Percentiles rank a stretch among this genome's conserved stretches.
Conservation (phyloP, 2,113 vertebrate genomes). For the Vimba vimba region DNA sequence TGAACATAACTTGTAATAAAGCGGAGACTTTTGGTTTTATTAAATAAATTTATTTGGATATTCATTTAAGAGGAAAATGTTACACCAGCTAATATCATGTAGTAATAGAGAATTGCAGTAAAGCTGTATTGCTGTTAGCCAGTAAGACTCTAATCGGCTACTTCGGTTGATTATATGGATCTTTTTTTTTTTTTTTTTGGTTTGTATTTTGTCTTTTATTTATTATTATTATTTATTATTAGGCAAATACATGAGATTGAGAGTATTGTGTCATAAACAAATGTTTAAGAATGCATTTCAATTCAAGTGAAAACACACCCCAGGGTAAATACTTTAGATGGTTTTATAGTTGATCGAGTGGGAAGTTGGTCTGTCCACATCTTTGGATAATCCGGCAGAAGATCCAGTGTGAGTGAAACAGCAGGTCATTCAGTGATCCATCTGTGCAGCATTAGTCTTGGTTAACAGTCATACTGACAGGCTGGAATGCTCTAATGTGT, state of each 20-base stretch:
- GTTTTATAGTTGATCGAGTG: not conserved
- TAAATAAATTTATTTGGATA: constrained; percentile 2
- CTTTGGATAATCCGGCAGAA: not conserved
- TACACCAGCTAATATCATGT: not conserved
- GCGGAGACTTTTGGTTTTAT: constrained; percentile 11
- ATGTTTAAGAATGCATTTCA: not conserved
- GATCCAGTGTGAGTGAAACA: not conserved
- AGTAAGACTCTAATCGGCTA: constrained; percentile 9
- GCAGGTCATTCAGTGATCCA: not conserved
- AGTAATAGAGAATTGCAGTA: not conserved
- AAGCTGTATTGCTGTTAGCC: constrained; percentile 9
- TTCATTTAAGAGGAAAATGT: not conserved
- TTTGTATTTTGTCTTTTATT: not conserved
- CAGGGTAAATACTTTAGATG: not conserved
- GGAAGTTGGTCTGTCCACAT: not conserved
- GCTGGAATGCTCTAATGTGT: constrained; percentile 55
- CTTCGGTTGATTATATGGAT: not conserved
- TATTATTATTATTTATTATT: not conserved
- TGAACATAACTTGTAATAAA: not conserved
- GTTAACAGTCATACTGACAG: constrained; percentile 38
- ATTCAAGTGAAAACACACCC: not conserved
- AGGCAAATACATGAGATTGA: not conserved
- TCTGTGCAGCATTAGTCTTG: constrained; percentile 15
- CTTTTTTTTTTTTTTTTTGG: not conserved
- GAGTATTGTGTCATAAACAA: not conserved